Conservation (phyloP, 2,888 invertebrate genomes). For the Brenthis daphne region DNA sequence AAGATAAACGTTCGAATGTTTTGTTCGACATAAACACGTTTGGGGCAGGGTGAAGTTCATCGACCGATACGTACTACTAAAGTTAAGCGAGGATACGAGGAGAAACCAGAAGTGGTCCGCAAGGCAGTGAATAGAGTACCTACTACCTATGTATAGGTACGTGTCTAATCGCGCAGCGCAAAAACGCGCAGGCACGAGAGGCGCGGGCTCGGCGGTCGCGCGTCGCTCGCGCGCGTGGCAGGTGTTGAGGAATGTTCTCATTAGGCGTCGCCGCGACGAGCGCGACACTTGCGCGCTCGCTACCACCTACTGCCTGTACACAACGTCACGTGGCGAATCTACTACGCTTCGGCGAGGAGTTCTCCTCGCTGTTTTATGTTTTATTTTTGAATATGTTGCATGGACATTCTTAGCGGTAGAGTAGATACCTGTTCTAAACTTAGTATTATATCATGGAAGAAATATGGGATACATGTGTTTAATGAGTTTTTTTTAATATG, state of each 20-base stretch:
- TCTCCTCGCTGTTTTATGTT: too few species aligned
- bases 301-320: background rate
- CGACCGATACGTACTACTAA: slow-evolving; percentile 30
- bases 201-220: background rate
- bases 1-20: slow-evolving; percentile 20
- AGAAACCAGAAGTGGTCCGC: slow-evolving; percentile 16
- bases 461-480: too few species aligned
- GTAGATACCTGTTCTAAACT: too few species aligned
- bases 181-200: slow-evolving; percentile 17
- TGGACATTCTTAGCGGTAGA: too few species aligned
- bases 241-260: slow-evolving; percentile 25
- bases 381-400: too few species aligned
- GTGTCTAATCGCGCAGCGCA: slow-evolving; percentile 20
- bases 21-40: slow-evolving; percentile 31
- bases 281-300: background rate
- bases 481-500: too few species aligned
- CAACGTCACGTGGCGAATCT: too few species aligned
- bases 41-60: slow-evolving; percentile 18
- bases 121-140: background rate
- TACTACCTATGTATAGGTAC: background rate
- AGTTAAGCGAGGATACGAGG: slow-evolving; percentile 11
- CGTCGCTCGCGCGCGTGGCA: slow-evolving; percentile 7
- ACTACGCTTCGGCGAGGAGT: too few species aligned
- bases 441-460: too few species aligned
- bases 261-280: slow-evolving; percentile 9